Evolutionary conservation across 2,888 invertebrate genomes (phyloP).

Genomic region (Caenorhabditis drosophilae): DNA sequence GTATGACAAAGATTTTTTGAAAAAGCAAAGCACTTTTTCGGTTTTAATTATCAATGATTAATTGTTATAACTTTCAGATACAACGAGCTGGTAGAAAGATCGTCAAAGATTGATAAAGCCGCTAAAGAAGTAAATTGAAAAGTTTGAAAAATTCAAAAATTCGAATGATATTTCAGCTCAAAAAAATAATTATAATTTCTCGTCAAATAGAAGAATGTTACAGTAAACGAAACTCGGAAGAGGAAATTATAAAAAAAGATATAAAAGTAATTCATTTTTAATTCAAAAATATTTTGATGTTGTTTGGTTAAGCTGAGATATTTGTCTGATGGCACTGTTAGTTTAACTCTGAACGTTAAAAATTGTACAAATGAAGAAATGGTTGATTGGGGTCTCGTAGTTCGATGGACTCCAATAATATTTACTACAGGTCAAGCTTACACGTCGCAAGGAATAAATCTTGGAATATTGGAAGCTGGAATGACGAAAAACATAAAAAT

Average conservation of each 20-base stretch:
- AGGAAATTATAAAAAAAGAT: slow-evolving; percentile 1
- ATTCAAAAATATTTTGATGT: not conserved
- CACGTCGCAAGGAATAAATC: too few relatives aligned
- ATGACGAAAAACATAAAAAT: slow-evolving; percentile 19
- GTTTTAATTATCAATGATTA: too few relatives aligned
- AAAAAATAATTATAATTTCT: slow-evolving; percentile 17
- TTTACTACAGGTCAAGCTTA: slow-evolving; percentile 10
- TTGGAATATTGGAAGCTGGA: slow-evolving; percentile 18
- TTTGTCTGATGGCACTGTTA: slow-evolving; percentile 14
- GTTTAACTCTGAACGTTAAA: slow-evolving; percentile 14
- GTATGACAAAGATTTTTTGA: not conserved
- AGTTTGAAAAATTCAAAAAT: slow-evolving; percentile 2
- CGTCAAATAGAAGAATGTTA: slow-evolving; percentile 36
- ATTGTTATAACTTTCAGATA: too few relatives aligned
- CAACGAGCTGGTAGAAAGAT: slow-evolving; percentile 17
- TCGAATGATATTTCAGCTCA: slow-evolving; percentile 13
- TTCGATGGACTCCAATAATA: not conserved
- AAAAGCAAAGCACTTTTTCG: too few relatives aligned
- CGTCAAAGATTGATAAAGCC: slow-evolving; percentile 18
- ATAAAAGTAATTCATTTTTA: not conserved
- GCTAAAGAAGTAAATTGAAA: slow-evolving; percentile 24
- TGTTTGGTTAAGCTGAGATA: slow-evolving; percentile 6
- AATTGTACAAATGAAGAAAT: slow-evolving; percentile 18
- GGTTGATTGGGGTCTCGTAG: slow-evolving; percentile 13
- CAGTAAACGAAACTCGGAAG: slow-evolving; percentile 9